These are phyloP conservation scores for Arctocebus calabarensis DNA, from an alignment of 2,797 vertebrate species.

Conservation along the genomic window DNA sequence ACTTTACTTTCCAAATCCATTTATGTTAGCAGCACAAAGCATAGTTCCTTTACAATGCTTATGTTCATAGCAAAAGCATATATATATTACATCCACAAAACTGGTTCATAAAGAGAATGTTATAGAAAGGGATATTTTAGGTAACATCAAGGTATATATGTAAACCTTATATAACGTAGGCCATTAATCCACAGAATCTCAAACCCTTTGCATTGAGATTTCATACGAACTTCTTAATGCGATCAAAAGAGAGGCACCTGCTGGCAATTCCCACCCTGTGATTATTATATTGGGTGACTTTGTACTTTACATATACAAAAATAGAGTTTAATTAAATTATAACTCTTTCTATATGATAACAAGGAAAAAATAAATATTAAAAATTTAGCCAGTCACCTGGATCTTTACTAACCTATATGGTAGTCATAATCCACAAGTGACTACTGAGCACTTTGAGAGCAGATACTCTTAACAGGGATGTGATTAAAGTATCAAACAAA, in stretches of 20 bases:
- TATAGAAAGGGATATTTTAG: constrained; percentile 80
- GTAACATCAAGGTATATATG: constrained; percentile 77
- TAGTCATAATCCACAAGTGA: background rate
- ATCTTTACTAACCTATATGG: background rate
- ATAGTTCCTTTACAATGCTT: constrained; percentile 77
- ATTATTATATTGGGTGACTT: constrained; percentile 21
- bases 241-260: constrained; percentile 76
- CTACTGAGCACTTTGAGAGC: background rate
- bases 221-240: constrained; percentile 73
- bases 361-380: constrained; percentile 37
- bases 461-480: background rate
- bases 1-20: constrained; percentile 83
- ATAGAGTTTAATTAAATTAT: constrained; percentile 60
- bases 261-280: constrained; percentile 34
- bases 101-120: constrained; percentile 75
- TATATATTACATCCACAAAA: constrained; percentile 80
- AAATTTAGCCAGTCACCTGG: background rate
- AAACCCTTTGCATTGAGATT: constrained; percentile 59
- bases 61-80: constrained; percentile 74
- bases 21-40: constrained; percentile 82
- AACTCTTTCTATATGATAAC: background rate
- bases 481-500: background rate
- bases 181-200: constrained; percentile 72
- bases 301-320: constrained; percentile 31
- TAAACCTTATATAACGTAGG: constrained; percentile 71